Conservation (phyloP, 2,113 vertebrate species). For the Daubentonia madagascariensis region DNA sequence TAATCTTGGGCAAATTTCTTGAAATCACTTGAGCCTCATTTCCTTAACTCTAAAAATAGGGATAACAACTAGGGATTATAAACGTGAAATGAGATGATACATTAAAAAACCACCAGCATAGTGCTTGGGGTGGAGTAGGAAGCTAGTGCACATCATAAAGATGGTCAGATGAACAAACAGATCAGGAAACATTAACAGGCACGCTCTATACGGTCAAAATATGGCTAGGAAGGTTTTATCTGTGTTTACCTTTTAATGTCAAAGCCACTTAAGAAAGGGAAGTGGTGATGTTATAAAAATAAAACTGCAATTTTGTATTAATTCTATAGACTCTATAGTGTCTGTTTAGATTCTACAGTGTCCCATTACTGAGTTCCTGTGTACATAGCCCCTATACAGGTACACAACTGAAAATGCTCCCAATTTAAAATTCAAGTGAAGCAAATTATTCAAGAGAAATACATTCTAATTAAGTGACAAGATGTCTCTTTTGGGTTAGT, state of each 20-base stretch:
- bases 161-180: not conserved
- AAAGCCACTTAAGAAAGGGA: constrained; percentile 38
- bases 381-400: not conserved
- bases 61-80: not conserved
- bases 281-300: not conserved
- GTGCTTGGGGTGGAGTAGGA: not conserved
- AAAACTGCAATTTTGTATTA: constrained; percentile 13
- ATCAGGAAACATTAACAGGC: not conserved
- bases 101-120: constrained; percentile 24
- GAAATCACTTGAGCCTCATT: not conserved
- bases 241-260: not conserved
- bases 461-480: constrained; percentile 2
- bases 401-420: constrained; percentile 5
- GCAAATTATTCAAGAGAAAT: constrained; percentile 32
- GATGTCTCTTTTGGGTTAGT: constrained; percentile 10
- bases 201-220: not conserved
- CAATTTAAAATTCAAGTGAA: constrained; percentile 44
- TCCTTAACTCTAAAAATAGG: constrained; percentile 37
- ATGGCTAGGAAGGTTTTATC: not conserved
- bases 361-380: not conserved
- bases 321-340: not conserved
- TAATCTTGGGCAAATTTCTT: constrained; percentile 7
- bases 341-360: no score
- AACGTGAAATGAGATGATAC: constrained; percentile 37
- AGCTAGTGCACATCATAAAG: not conserved